Evolutionary conservation across 2,888 invertebrate genomes (phyloP).

Genomic region (Tipula vernalis): DNA sequence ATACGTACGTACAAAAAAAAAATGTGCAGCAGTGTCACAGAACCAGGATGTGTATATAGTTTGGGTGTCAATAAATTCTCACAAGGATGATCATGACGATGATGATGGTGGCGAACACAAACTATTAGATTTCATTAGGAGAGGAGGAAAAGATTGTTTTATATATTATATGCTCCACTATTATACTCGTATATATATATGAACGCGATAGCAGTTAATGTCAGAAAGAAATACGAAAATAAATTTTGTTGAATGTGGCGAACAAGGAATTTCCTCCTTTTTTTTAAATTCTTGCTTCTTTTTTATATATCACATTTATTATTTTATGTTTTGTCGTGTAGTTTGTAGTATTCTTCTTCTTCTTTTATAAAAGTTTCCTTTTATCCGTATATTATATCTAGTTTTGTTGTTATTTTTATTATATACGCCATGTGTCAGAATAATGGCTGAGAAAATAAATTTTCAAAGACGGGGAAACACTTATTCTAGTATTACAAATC

Average conservation of each 20-base stretch:
- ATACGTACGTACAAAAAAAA: background rate
- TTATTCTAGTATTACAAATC: background rate
- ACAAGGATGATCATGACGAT: background rate
- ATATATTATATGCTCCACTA: background rate
- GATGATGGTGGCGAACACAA: background rate
- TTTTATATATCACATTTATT: background rate
- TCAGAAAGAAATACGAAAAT: conserved; percentile 23
- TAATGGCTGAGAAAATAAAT: background rate
- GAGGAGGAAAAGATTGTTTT: background rate
- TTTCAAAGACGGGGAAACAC: background rate
- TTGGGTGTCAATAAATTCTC: conserved; percentile 4
- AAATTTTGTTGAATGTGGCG: conserved; percentile 4
- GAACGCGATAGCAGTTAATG: conserved; percentile 37
- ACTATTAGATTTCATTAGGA: background rate
- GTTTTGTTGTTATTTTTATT: background rate
- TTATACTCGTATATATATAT: background rate
- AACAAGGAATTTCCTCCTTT: background rate
- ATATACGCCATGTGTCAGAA: background rate
- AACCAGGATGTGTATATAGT: background rate
- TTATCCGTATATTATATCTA: background rate
- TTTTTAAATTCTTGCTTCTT: background rate
- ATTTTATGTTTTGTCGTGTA: background rate
- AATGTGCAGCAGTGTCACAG: background rate
- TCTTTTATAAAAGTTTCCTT: background rate
- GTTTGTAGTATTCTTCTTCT: background rate